phyloP scores from a whole-genome alignment of 2,888 invertebrate species.

The Nomada ruficornis region DNA sequence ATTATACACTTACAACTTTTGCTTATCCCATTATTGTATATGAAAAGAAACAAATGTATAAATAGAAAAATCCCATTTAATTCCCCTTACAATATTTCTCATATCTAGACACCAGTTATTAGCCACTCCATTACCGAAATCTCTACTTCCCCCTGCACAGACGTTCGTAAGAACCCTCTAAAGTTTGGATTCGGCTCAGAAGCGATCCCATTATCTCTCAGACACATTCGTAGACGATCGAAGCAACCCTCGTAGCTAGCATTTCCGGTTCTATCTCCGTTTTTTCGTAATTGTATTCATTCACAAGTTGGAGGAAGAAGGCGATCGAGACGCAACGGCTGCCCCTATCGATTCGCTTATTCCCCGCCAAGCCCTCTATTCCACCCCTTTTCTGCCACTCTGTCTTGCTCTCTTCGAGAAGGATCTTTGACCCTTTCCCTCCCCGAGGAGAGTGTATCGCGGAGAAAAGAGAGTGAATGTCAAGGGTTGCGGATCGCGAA shows the following conservation, averaged over 20 bases:
- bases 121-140: not conserved
- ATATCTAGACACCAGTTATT: no score
- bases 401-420: slow-evolving; percentile 18
- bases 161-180: no score
- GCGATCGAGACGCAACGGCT: slow-evolving; percentile 70
- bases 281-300: slow-evolving; percentile 58
- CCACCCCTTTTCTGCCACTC: slow-evolving; percentile 31
- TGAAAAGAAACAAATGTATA: no score
- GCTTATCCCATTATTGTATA: no score
- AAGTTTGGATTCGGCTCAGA: slow-evolving; percentile 10
- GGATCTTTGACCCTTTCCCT: slow-evolving; percentile 50
- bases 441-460: not conserved
- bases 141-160: not conserved
- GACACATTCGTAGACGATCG: not conserved
- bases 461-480: slow-evolving; percentile 45
- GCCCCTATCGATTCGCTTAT: slow-evolving; percentile 74
- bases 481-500: slow-evolving; percentile 43
- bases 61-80: no score
- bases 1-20: no score
- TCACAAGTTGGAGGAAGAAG: slow-evolving; percentile 67
- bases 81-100: no score
- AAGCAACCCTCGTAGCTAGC: slow-evolving; percentile 1
- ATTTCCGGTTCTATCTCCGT: not conserved
- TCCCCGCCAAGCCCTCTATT: slow-evolving; percentile 55
- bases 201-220: not conserved